Percentiles rank a stretch among this genome's conserved stretches.
These are phyloP conservation scores for Ibidorhyncha struthersii DNA, from an alignment of 2,113 vertebrate genomes.

Conservation along the genomic window DNA sequence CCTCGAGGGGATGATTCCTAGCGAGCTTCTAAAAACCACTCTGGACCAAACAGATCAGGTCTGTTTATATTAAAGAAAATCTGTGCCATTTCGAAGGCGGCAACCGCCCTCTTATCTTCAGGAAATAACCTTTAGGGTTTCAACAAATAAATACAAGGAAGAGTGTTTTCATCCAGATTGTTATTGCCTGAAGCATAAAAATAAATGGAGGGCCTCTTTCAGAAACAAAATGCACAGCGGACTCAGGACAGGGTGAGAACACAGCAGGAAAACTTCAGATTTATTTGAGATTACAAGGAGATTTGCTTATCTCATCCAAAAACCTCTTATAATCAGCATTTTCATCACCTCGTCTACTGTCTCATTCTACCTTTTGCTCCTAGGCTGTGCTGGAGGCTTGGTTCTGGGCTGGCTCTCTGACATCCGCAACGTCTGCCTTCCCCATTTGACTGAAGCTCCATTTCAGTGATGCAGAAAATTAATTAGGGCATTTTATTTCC, in stretches of 20 bases:
- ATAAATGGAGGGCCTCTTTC: not conserved
- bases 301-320: slow-evolving; percentile 4
- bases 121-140: not conserved
- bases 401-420: not conserved
- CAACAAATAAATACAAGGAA: not conserved
- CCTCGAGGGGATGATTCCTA: not conserved
- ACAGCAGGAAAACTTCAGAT: not conserved
- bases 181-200: not conserved
- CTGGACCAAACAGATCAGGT: not conserved
- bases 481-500: slow-evolving; percentile 53
- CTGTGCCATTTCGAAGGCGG: not conserved
- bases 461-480: slow-evolving; percentile 61
- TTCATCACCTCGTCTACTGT: not conserved
- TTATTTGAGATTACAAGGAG: not conserved
- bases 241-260: not conserved
- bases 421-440: not conserved
- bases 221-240: not conserved
- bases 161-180: not conserved
- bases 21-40: not conserved
- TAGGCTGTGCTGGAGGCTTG: not conserved
- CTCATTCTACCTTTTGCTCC: slow-evolving; percentile 41
- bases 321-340: not conserved
- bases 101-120: not conserved
- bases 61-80: not conserved
- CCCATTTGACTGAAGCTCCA: not conserved